Conservation (phyloP, 1,140 invertebrate species). For the Drosophila sproati region DNA sequence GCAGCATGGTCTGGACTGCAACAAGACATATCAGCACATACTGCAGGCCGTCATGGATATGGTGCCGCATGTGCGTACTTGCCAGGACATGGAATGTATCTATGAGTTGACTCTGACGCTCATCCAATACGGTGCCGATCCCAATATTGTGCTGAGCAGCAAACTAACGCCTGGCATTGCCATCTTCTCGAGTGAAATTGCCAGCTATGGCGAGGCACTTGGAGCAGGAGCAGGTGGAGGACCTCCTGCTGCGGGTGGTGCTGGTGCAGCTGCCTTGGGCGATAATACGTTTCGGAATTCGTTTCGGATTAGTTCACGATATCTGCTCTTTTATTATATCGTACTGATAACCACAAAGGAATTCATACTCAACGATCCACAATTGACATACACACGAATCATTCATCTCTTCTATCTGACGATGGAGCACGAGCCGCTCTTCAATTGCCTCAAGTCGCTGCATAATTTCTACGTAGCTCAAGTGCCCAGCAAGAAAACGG, state of each 20-base stretch:
- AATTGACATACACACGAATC: conserved; percentile 87
- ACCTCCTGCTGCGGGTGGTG: conserved; percentile 11
- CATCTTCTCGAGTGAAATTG: conserved; percentile 82
- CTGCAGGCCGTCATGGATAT: conserved; percentile 89
- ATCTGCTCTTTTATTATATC: conserved; percentile 89
- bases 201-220: conserved; percentile 67
- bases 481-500: conserved; percentile 87
- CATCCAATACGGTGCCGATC: conserved; percentile 89
- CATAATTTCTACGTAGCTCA: conserved; percentile 89
- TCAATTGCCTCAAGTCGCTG: conserved; percentile 87
- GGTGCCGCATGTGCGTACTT: conserved; percentile 88
- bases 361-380: conserved; percentile 88
- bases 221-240: conserved; percentile 37
- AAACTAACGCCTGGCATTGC: conserved; percentile 83
- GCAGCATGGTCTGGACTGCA: conserved; percentile 89
- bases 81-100: conserved; percentile 88
- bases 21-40: conserved; percentile 88
- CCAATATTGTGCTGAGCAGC: conserved; percentile 86
- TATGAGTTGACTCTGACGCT: conserved; percentile 89
- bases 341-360: conserved; percentile 89
- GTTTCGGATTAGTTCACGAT: conserved; percentile 87
- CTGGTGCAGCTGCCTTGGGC: conserved; percentile 44
- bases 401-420: conserved; percentile 89
- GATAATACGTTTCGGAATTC: conserved; percentile 85
- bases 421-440: conserved; percentile 89